Evolutionary conservation across 1,140 invertebrate species (phyloP).

Genomic region (Hyphantria cunea): DNA sequence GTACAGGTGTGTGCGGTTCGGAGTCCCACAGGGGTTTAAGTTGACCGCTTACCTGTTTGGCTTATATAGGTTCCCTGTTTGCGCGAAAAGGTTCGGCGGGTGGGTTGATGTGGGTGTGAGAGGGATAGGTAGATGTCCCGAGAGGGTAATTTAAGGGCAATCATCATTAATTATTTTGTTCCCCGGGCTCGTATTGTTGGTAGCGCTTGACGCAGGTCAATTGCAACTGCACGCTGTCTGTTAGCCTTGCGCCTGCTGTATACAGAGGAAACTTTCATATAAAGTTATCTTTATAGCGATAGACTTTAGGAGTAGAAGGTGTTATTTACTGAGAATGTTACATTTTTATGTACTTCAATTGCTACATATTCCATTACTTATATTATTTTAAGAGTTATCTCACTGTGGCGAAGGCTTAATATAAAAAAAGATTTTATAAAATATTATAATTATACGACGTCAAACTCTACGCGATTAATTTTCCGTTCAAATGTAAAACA

Average conservation of each 20-base stretch:
- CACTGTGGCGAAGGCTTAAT: too few relatives aligned
- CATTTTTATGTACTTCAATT: too few relatives aligned
- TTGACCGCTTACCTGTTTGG: slow-evolving; percentile 61
- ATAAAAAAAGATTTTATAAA: too few relatives aligned
- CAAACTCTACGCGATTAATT: too few relatives aligned
- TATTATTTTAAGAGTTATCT: too few relatives aligned
- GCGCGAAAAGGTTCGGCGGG: slow-evolving; percentile 50
- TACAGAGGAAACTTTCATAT: too few relatives aligned
- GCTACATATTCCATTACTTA: too few relatives aligned
- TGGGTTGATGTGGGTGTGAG: slow-evolving; percentile 36
- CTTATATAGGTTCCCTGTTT: slow-evolving; percentile 70
- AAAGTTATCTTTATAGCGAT: too few relatives aligned
- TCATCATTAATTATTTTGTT: slow-evolving; percentile 80
- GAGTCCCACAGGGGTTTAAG: slow-evolving; percentile 63
- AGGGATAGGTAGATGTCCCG: slow-evolving; percentile 49
- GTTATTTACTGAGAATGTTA: too few relatives aligned
- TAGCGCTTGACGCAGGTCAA: slow-evolving; percentile 48
- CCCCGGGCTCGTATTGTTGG: slow-evolving; percentile 62
- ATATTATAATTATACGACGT: too few relatives aligned
- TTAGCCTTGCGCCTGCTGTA: slow-evolving; percentile 24
- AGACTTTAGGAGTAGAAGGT: too few relatives aligned
- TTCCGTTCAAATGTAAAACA: too few relatives aligned
- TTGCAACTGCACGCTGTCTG: slow-evolving; percentile 20
- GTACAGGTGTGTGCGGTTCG: slow-evolving; percentile 52
- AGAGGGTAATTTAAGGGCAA: slow-evolving; percentile 78